Percentiles rank a stretch among this genome's conserved stretches.
phyloP scores from a whole-genome alignment of 2,113 vertebrate species.

The Silurus asotus region DNA sequence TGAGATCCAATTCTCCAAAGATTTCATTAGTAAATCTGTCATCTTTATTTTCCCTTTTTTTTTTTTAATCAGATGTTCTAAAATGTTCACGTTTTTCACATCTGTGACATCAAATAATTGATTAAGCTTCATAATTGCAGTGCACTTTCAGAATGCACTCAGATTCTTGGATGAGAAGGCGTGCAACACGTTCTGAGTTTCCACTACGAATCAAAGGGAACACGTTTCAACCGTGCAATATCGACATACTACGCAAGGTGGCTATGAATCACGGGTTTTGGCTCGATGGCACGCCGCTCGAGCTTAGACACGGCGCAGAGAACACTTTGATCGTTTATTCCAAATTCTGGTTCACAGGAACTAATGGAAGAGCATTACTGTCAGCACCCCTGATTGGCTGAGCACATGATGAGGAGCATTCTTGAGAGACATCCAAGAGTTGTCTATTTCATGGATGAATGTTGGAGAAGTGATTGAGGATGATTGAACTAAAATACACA shows the following conservation, averaged over 20 bases:
- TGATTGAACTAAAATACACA: background rate
- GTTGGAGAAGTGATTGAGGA: slow-evolving; percentile 8
- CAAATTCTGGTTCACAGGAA: background rate
- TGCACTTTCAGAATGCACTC: background rate
- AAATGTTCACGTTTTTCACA: background rate
- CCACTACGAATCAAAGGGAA: slow-evolving; percentile 56
- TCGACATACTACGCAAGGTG: slow-evolving; percentile 40
- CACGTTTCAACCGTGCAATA: slow-evolving; percentile 56
- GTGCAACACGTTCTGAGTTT: background rate
- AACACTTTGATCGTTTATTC: slow-evolving; percentile 19
- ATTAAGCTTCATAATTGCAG: background rate
- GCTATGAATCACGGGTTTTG: slow-evolving; percentile 58
- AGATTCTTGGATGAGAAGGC: background rate
- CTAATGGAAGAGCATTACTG: slow-evolving; percentile 20
- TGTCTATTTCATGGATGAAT: background rate
- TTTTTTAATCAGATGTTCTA: background rate
- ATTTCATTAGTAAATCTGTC: background rate
- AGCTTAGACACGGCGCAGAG: background rate
- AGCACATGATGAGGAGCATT: slow-evolving; percentile 9
- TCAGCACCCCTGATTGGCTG: slow-evolving; percentile 8
- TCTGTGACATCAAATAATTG: background rate
- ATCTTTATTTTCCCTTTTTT: background rate
- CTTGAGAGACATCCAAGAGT: slow-evolving; percentile 17
- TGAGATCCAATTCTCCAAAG: background rate
- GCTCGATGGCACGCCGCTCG: background rate